A percentile compares a stretch with the other conserved stretches of the same genome.
Evolutionary conservation across 2,888 invertebrate species (phyloP).

Genomic region (Coecobrya sp.): DNA sequence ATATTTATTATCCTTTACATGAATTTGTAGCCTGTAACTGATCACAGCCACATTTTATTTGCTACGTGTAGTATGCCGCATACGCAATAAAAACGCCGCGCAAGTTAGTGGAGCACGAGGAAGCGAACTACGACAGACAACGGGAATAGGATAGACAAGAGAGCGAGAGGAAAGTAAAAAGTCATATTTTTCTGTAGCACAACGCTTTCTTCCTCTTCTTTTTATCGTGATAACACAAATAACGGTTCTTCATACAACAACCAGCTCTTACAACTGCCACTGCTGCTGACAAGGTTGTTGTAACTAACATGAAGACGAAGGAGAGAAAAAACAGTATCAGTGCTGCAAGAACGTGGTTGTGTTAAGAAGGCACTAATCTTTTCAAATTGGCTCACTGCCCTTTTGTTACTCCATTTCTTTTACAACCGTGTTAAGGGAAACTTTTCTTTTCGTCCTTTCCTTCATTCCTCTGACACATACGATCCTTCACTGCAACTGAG

Average conservation of each 20-base stretch:
- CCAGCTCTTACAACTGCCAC: constrained; percentile 64
- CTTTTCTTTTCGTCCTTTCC: constrained; percentile 25
- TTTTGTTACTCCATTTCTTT: constrained; percentile 69
- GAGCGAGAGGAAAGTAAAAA: constrained; percentile 23
- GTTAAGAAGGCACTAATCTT: constrained; percentile 79
- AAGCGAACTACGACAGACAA: not conserved
- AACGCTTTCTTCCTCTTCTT: constrained; percentile 31
- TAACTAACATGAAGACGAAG: constrained; percentile 59
- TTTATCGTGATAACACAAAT: constrained; percentile 52
- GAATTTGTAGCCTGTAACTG: too few species aligned
- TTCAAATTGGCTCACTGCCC: constrained; percentile 82
- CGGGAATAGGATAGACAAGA: not conserved
- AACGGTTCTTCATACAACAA: constrained; percentile 43
- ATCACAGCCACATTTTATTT: too few species aligned
- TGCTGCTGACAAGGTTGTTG: constrained; percentile 71
- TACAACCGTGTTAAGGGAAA: constrained; percentile 16
- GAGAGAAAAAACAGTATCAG: constrained; percentile 63
- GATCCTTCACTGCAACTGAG: not conserved
- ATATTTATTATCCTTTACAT: too few species aligned
- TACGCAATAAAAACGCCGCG: not conserved
- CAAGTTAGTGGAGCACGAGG: not conserved
- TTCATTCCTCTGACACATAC: constrained; percentile 37
- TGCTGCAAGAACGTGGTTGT: constrained; percentile 57
- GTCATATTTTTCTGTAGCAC: constrained; percentile 43
- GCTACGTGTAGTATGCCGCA: too few species aligned